Conservation (phyloP, 2,113 vertebrate species). For the Vombatus ursinus region DNA sequence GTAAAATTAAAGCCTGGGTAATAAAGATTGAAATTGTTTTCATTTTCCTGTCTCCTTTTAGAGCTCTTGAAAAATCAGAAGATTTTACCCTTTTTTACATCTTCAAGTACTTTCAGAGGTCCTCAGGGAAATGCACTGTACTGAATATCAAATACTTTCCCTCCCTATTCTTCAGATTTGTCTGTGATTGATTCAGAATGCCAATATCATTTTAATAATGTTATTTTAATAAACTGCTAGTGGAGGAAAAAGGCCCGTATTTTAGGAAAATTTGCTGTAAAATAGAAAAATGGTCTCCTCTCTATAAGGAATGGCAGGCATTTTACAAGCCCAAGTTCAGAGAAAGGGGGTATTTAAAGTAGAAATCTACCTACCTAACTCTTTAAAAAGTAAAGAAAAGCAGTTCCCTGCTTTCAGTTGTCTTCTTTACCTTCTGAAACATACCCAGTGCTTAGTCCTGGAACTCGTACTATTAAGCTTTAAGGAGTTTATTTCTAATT, state of each 20-base stretch:
- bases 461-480: neutral
- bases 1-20: neutral
- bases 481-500: neutral
- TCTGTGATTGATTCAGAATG: neutral
- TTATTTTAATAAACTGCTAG: neutral
- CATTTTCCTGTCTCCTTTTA: neutral
- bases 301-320: neutral
- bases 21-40: neutral
- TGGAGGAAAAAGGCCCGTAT: neutral
- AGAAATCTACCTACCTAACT: neutral
- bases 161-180: neutral
- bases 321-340: neutral
- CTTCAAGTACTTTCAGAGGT: neutral
- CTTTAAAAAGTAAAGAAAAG: neutral
- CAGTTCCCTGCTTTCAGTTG: neutral
- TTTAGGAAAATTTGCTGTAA: neutral
- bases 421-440: neutral
- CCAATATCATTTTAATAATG: neutral
- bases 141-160: slow-evolving; percentile 2
- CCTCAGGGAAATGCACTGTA: neutral
- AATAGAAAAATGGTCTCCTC: neutral
- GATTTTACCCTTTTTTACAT: neutral
- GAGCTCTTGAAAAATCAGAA: neutral
- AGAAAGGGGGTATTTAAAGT: neutral
- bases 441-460: neutral